A percentile compares a stretch with the other conserved stretches of the same genome.
Evolutionary conservation across 2,797 vertebrate species (phyloP).

Genomic region (Pseudocheirus occidentalis): DNA sequence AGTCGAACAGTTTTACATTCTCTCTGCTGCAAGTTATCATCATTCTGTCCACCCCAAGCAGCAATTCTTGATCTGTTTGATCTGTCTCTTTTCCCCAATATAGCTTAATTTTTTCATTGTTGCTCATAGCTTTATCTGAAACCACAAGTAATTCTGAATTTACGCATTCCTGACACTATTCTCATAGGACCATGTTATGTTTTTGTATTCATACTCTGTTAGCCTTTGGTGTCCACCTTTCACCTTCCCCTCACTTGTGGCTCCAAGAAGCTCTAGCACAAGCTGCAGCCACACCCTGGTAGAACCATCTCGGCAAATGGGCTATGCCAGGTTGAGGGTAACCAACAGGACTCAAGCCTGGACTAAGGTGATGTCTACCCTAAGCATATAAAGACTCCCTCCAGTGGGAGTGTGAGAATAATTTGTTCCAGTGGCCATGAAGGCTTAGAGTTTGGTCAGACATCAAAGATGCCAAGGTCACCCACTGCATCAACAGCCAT

Average conservation of each 20-base stretch:
- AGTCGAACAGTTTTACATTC: not conserved
- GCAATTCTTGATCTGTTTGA: not conserved
- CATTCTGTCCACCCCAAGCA: not conserved
- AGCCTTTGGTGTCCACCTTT: not conserved
- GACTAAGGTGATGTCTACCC: not conserved
- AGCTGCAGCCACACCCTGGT: not conserved
- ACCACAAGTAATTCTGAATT: not conserved
- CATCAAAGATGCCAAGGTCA: not conserved
- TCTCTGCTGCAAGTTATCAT: not conserved
- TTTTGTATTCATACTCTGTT: not conserved
- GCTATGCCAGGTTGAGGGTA: not conserved
- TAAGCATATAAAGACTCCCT: not conserved
- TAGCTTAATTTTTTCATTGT: not conserved
- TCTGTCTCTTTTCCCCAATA: not conserved
- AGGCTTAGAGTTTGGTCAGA: not conserved
- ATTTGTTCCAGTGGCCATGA: not conserved
- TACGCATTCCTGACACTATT: not conserved
- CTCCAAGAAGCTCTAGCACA: not conserved
- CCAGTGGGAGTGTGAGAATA: not conserved
- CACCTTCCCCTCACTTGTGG: not conserved
- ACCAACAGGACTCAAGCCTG: not conserved
- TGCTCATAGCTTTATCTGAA: not conserved
- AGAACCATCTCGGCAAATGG: not conserved
- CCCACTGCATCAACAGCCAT: not conserved
- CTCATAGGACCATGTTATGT: not conserved